Percentiles rank a stretch among this genome's conserved stretches.
Conservation (phyloP, 1,140 invertebrate species). For the Alviniconcha marisindica region DNA sequence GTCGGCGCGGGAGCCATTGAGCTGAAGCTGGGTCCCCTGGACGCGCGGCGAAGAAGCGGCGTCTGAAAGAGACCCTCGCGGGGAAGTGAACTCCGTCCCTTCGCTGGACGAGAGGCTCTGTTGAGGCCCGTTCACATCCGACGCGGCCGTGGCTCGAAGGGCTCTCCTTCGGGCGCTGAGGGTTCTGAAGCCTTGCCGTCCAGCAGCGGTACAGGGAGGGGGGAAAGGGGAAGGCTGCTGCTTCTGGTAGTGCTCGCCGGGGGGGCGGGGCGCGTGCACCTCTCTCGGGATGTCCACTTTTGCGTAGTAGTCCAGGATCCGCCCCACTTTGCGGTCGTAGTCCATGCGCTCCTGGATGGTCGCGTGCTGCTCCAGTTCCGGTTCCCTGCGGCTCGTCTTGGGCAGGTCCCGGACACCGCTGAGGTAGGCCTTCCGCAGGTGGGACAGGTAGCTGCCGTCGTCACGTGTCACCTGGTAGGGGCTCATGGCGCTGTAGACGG, state of each 20-base stretch:
- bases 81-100: neutral
- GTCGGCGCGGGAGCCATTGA: slow-evolving; percentile 9
- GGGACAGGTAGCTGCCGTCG: slow-evolving; percentile 56
- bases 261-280: neutral
- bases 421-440: slow-evolving; percentile 59
- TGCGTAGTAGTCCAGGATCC: slow-evolving; percentile 61
- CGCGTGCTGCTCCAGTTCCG: slow-evolving; percentile 31
- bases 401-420: slow-evolving; percentile 40
- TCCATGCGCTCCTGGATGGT: slow-evolving; percentile 50
- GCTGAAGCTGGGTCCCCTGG: too few relatives aligned
- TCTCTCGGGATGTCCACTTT: slow-evolving; percentile 38
- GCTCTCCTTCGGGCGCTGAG: neutral
- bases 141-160: slow-evolving; percentile 38
- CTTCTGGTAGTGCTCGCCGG: too few relatives aligned
- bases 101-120: neutral
- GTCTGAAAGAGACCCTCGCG: too few relatives aligned
- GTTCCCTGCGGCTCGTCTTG: slow-evolving; percentile 15
- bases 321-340: slow-evolving; percentile 59
- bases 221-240: neutral
- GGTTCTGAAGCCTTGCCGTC: neutral
- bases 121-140: neutral
- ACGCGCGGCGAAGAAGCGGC: too few relatives aligned
- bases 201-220: neutral
- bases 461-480: slow-evolving; percentile 30
- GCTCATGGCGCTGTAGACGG: slow-evolving; percentile 47